Evolutionary conservation across 2,113 vertebrate species (phyloP).

Genomic region (Phylloscopus trochilus): DNA sequence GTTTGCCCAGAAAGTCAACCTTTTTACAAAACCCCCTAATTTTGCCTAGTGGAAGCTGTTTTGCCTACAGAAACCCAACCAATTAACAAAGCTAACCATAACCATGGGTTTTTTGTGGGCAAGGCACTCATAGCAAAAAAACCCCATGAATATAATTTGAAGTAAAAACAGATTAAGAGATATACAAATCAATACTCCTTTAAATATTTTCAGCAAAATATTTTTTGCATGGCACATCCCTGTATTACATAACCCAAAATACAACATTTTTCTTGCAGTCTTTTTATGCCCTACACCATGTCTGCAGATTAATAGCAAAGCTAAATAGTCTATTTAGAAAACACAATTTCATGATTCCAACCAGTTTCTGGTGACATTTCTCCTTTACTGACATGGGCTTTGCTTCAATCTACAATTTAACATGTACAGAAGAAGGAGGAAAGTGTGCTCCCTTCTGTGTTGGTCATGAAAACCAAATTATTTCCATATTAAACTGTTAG

Average conservation of each 20-base stretch:
- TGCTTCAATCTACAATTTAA: neutral
- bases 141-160: neutral
- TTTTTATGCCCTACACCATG: neutral
- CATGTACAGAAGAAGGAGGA: neutral
- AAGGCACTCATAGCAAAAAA: neutral
- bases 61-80: neutral
- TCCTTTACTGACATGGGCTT: neutral
- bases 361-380: neutral
- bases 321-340: neutral
- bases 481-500: neutral
- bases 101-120: neutral
- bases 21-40: neutral
- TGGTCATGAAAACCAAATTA: neutral
- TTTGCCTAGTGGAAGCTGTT: neutral
- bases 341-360: neutral
- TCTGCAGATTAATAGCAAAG: neutral
- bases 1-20: neutral
- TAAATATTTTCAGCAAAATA: neutral
- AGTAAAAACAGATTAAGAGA: neutral
- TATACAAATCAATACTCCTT: neutral
- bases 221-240: neutral
- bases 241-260: neutral
- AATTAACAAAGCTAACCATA: neutral
- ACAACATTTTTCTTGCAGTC: neutral
- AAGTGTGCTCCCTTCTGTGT: neutral